Evolutionary conservation across 1,140 invertebrate genomes (phyloP).

Genomic region (Aphis gossypii): DNA sequence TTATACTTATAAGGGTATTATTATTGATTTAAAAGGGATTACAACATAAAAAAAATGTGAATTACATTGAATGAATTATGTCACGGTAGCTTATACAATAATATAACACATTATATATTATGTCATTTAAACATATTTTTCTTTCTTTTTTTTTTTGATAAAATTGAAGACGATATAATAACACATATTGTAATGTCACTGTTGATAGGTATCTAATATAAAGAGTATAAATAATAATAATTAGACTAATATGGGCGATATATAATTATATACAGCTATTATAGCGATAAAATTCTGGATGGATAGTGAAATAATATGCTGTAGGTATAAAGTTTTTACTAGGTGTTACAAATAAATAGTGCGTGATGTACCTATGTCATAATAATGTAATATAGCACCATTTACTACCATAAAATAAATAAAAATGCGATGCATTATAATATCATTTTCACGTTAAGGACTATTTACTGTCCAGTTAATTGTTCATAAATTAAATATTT

Average conservation of each 20-base stretch:
- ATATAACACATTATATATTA: background rate
- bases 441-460: too few relatives aligned
- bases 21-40: slow-evolving; percentile 34
- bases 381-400: too few relatives aligned
- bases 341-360: background rate
- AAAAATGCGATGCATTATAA: background rate
- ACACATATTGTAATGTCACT: background rate
- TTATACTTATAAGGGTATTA: background rate
- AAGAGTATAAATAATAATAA: too few relatives aligned
- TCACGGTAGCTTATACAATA: slow-evolving; percentile 24
- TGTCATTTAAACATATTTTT: background rate
- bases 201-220: background rate
- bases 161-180: background rate
- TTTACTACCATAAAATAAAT: background rate
- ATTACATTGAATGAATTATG: background rate
- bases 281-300: background rate
- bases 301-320: background rate
- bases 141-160: background rate
- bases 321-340: background rate
- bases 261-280: too few relatives aligned
- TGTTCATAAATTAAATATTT: too few relatives aligned
- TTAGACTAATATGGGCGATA: too few relatives aligned
- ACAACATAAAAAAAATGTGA: background rate
- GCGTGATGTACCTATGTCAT: background rate
- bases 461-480: too few relatives aligned